phyloP scores from a whole-genome alignment of 2,888 invertebrate species.

The Oxyscelio sp. region DNA sequence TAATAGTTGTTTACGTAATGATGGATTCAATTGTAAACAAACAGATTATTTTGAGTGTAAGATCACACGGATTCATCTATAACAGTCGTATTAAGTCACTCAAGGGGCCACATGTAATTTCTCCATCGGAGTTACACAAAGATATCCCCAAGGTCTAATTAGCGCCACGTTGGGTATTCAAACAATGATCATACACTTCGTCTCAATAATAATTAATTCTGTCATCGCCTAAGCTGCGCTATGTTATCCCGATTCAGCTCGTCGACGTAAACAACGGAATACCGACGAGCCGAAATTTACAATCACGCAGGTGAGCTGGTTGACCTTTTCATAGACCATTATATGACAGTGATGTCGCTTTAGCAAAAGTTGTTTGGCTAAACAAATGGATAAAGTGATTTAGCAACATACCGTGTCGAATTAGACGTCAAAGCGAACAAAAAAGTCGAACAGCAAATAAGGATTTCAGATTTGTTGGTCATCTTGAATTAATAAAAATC shows the following conservation, averaged over 20 bases:
- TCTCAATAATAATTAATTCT: conserved; percentile 59
- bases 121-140: conserved; percentile 35
- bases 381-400: conserved; percentile 97
- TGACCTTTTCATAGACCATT: too few relatives aligned
- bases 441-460: background rate
- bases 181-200: conserved; percentile 61
- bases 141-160: conserved; percentile 64
- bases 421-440: background rate
- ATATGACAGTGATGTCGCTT: background rate
- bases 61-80: conserved; percentile 16
- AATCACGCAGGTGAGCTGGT: too few relatives aligned
- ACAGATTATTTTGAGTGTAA: conserved; percentile 35
- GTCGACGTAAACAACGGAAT: background rate
- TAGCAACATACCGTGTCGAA: background rate
- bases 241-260: background rate
- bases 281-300: too few relatives aligned
- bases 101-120: conserved; percentile 34
- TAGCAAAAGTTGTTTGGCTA: background rate
- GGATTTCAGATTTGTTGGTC: background rate
- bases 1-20: background rate
- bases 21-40: conserved; percentile 31
- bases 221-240: conserved; percentile 11
- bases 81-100: conserved; percentile 9
- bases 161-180: conserved; percentile 53
- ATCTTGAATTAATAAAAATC: background rate